Base-by-base conservation (phyloP, 1,140 invertebrate genomes). In the Apis laboriosa region DNA sequence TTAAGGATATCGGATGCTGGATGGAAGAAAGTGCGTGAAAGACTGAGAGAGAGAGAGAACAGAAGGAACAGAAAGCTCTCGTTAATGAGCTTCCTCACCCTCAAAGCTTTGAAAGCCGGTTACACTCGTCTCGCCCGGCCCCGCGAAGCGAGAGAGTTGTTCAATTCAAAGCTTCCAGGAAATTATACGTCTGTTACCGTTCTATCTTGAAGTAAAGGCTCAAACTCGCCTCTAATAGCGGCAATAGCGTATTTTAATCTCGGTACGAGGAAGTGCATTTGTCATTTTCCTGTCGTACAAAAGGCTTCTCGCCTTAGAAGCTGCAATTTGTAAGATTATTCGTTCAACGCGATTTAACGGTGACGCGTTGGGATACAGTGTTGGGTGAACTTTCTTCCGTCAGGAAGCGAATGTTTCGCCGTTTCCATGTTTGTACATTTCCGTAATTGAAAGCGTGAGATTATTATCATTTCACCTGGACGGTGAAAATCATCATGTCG, bases 81-180 rank as follows among this genome's bases (percentile, higher is more conserved):
- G 92, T 92, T 94, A 94, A 94, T 94, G 93, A 94, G 93, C 93
- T 94, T 93, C 91, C 92, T 94, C 92, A 92, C 91, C 92, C 92
- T 92, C 90, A 87, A 84, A 90, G 84, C 86, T 91, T 92, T 84
- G 85, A 91, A 93, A 93, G 90, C 92, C 89, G 90, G 92, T 93
- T 91, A 92, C 91, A 90, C 91, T 90, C 84, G 85, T 92, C 90
- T 91, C 88, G 84, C 89, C 89, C 88, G 85, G 74, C 71, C 80
- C 77, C 85, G 83, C 86, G 81, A 85, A 89, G 89, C 87, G 76
- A 88, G 87, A 91, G 82, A 89, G 82, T 81, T 88, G 89, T 92
- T 91, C 90, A 89, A 93, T 92, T 93, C 91, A 92, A 92, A 92
- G 92, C 90, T 91, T 88, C 88, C 87, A 90, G 90, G 91, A 93